Base-by-base conservation (phyloP, 2,797 vertebrate genomes). In the Pseudochaenichthys georgianus region DNA sequence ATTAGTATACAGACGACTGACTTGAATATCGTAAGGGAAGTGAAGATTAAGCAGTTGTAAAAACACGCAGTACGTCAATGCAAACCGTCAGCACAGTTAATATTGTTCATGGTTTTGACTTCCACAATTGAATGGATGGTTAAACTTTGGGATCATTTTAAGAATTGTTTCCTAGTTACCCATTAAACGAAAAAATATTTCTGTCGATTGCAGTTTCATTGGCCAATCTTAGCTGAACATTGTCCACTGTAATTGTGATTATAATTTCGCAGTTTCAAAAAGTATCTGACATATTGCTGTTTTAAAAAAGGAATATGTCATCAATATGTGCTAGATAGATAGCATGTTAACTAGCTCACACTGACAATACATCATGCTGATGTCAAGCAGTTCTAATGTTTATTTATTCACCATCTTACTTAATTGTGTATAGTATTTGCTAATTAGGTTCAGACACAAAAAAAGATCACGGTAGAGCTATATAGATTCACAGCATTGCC, bases 91-190 rank as follows among this genome's bases (percentile, higher is more conserved):
- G 9, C 13, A 5, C 45, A 66, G 17, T 54, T 66, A 62, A 65
- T 48, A 63, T 23, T 21, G 21, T 71, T 71, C 48, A 47, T 68
- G 54, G 19, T 68, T 47, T 52, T 73, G 46, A n/a, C 21, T 11
- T 51, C 19, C 13, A 21, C 23, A 63, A 2, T 46, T 57, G 1
- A 70, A 43, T 43, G 21, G 21, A 50, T 53, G 21, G 43, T 50
- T 55, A 3, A n/a, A 45, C 17, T 61, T 73, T 9, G 3, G 42
- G 53, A n/a, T 6, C 48, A 31, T 70, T 70, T 71, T 0, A 2
- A 34, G 63, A 13, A 11, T 58, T 62, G 12, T 75, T 57, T 47
- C 15, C 41, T 21, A n/a, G 43, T 23, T 50, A 63, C 57, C 52
- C 59, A 21, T 16, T 50, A 42, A 58, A 38, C 7, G 2, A 61